Evolutionary conservation across 2,797 vertebrate genomes (phyloP).

Genomic region (Anniella stebbinsi): DNA sequence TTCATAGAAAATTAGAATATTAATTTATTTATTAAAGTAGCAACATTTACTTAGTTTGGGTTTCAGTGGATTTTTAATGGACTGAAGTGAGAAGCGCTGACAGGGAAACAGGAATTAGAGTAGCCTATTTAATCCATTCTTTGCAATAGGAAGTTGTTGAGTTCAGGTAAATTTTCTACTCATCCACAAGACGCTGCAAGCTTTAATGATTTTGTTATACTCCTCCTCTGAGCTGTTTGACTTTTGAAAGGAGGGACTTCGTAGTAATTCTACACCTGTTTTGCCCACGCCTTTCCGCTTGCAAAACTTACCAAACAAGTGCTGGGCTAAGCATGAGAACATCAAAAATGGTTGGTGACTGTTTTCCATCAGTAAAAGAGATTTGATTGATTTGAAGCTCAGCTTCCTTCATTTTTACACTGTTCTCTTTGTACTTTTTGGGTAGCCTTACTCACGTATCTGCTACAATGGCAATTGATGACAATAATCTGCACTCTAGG

Average conservation of each 20-base stretch:
- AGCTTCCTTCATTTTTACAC: slow-evolving; percentile 14
- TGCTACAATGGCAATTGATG: slow-evolving; percentile 85
- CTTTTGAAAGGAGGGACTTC: slow-evolving; percentile 84
- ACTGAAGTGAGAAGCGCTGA: slow-evolving; percentile 23
- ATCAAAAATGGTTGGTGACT: slow-evolving; percentile 64
- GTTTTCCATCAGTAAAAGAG: slow-evolving; percentile 1
- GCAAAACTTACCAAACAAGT: slow-evolving; percentile 87
- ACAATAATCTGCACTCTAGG: slow-evolving; percentile 80
- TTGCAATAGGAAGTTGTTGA: not conserved
- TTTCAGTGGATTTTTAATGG: slow-evolving; percentile 51
- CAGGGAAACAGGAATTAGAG: slow-evolving; percentile 17
- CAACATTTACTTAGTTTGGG: slow-evolving; percentile 25
- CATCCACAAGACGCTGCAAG: slow-evolving; percentile 43
- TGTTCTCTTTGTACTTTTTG: slow-evolving; percentile 67
- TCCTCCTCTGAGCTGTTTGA: slow-evolving; percentile 64
- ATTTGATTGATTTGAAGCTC: slow-evolving; percentile 16
- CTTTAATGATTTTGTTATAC: slow-evolving; percentile 52
- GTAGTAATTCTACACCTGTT: slow-evolving; percentile 92
- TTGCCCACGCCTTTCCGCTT: slow-evolving; percentile 84
- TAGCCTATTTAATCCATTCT: slow-evolving; percentile 3
- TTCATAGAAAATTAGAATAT: not conserved
- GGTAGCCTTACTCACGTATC: slow-evolving; percentile 44
- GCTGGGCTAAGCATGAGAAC: slow-evolving; percentile 78
- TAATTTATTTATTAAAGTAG: slow-evolving; percentile 27
- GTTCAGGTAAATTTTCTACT: slow-evolving; percentile 53